Evolutionary conservation across 2,797 vertebrate species (phyloP).

Genomic region (Labroides dimidiatus): DNA sequence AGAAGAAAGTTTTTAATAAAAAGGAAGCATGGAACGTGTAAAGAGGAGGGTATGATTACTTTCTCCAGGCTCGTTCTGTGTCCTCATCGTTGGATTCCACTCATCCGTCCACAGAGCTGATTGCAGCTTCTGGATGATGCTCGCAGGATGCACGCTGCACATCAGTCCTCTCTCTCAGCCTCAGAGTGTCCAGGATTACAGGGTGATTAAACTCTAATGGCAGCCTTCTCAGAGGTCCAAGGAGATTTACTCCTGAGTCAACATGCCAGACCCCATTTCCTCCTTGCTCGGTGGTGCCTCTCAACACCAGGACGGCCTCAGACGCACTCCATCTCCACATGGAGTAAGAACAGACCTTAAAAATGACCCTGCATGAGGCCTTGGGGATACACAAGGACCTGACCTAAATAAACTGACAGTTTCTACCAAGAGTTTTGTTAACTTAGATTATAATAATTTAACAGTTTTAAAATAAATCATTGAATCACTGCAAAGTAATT

Average conservation of each 20-base stretch:
- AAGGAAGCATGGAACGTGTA: conserved; percentile 37
- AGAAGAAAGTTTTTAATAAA: conserved; percentile 18
- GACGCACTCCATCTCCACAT: conserved; percentile 64
- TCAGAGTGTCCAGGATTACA: conserved; percentile 60
- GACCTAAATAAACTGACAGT: conserved; percentile 30
- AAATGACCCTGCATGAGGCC: conserved; percentile 64
- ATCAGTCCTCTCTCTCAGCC: conserved; percentile 63
- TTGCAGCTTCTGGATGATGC: conserved; percentile 62
- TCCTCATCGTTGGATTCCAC: conserved; percentile 47
- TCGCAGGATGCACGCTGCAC: conserved; percentile 49
- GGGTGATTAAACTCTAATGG: conserved; percentile 82
- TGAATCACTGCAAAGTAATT: too few species aligned
- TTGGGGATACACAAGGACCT: conserved; percentile 46
- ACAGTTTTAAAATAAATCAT: neutral
- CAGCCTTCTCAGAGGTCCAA: conserved; percentile 73
- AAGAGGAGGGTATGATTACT: conserved; percentile 23
- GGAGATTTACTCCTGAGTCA: conserved; percentile 84
- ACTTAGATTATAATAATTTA: conserved; percentile 7
- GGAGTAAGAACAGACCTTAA: conserved; percentile 62
- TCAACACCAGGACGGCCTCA: conserved; percentile 71
- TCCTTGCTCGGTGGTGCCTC: conserved; percentile 75
- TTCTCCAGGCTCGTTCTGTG: conserved; percentile 19
- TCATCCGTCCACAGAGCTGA: conserved; percentile 58
- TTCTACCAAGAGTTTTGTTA: conserved; percentile 19
- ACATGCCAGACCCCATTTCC: conserved; percentile 86